A percentile compares a stretch with the other conserved stretches of the same genome.
Evolutionary conservation across 2,113 vertebrate genomes (phyloP).

Genomic region (Psettodes erumei): DNA sequence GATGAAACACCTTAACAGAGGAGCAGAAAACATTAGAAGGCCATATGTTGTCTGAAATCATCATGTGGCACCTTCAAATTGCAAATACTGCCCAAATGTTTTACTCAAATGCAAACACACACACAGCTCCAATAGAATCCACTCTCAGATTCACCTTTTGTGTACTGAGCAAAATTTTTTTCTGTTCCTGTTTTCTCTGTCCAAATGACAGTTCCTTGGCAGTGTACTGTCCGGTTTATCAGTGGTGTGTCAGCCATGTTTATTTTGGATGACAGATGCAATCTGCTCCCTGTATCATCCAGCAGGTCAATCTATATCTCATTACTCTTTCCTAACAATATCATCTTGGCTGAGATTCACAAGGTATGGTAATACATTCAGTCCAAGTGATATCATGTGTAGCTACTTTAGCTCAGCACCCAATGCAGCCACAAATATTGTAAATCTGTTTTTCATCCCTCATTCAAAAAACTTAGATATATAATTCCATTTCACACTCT

Average conservation of each 20-base stretch:
- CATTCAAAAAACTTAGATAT: slow-evolving; percentile 31
- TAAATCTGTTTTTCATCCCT: slow-evolving; percentile 6
- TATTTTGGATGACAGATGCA: slow-evolving; percentile 74
- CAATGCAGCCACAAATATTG: slow-evolving; percentile 14
- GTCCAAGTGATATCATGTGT: slow-evolving; percentile 24
- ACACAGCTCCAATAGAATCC: slow-evolving; percentile 4
- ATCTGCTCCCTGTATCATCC: slow-evolving; percentile 67
- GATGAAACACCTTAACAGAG: slow-evolving; percentile 3
- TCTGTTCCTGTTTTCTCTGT: slow-evolving; percentile 41
- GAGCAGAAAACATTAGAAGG: slow-evolving; percentile 15
- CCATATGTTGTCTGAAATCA: background rate
- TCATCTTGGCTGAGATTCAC: slow-evolving; percentile 55
- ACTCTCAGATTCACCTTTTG: slow-evolving; percentile 29
- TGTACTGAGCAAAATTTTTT: slow-evolving; percentile 37
- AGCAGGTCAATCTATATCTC: slow-evolving; percentile 79
- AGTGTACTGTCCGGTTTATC: slow-evolving; percentile 30
- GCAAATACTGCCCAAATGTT: background rate
- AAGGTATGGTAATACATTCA: slow-evolving; percentile 32
- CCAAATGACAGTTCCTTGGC: slow-evolving; percentile 56
- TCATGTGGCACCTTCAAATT: slow-evolving; percentile 13
- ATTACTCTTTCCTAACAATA: slow-evolving; percentile 75
- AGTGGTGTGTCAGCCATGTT: slow-evolving; percentile 67
- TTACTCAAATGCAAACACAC: background rate
- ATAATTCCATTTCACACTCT: slow-evolving; percentile 49
- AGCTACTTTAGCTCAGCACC: slow-evolving; percentile 9